Conservation (phyloP, 2,888 invertebrate genomes). For the Polydrusus pterygomalis region DNA sequence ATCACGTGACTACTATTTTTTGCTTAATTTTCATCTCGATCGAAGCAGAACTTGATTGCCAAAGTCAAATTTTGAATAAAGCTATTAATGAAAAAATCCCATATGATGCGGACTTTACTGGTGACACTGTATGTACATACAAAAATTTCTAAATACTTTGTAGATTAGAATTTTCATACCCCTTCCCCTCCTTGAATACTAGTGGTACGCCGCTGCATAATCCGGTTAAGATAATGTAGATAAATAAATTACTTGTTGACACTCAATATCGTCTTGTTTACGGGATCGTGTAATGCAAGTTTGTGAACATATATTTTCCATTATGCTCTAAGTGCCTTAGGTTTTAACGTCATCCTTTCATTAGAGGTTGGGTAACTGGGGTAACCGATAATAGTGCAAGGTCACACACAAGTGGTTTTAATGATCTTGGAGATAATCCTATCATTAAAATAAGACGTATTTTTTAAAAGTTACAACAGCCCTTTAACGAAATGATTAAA, state of each 20-base stretch:
- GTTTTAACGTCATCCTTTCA: conserved; percentile 6
- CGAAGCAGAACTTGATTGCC: too few relatives aligned
- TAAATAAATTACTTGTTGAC: conserved; percentile 43
- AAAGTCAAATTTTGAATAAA: too few relatives aligned
- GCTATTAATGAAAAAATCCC: too few relatives aligned
- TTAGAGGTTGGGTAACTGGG: conserved; percentile 11
- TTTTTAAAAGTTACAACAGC: too few relatives aligned
- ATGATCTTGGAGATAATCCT: background rate
- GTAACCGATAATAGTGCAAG: conserved; percentile 9
- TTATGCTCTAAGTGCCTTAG: conserved; percentile 24
- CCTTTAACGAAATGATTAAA: too few relatives aligned
- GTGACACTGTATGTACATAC: too few relatives aligned
- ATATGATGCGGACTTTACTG: too few relatives aligned
- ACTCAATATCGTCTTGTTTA: conserved; percentile 32
- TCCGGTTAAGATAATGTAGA: conserved; percentile 38
- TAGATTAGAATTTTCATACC: too few relatives aligned
- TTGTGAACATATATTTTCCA: conserved; percentile 42
- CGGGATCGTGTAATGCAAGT: conserved; percentile 29
- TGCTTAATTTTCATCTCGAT: too few relatives aligned
- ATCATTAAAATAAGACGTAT: background rate
- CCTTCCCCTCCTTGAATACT: too few relatives aligned
- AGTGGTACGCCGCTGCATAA: conserved; percentile 1
- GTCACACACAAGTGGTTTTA: background rate
- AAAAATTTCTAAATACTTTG: too few relatives aligned
- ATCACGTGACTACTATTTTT: too few relatives aligned